Evolutionary conservation across 1,140 invertebrate species (phyloP).

Genomic region (Ostrea edulis): DNA sequence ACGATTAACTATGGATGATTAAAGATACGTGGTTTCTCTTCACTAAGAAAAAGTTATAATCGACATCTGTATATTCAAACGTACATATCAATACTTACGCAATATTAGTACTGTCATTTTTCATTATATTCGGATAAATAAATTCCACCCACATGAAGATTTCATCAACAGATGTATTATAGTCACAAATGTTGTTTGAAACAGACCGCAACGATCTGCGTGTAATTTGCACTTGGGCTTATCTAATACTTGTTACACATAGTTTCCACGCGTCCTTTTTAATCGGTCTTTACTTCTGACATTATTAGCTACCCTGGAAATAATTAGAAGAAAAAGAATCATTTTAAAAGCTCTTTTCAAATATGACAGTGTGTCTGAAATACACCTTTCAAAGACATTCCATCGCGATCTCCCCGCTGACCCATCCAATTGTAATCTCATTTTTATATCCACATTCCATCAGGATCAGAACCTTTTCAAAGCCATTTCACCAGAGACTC

Average conservation of each 20-base stretch:
- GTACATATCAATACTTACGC: not conserved
- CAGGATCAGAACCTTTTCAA: not conserved
- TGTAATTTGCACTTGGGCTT: not conserved
- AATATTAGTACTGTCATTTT: not conserved
- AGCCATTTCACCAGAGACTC: not conserved
- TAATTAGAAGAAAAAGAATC: constrained; percentile 14
- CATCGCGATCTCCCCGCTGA: not conserved
- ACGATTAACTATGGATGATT: too few species aligned
- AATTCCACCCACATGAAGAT: not conserved
- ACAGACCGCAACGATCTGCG: constrained; percentile 11
- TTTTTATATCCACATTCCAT: not conserved
- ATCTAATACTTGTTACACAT: not conserved
- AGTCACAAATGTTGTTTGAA: not conserved
- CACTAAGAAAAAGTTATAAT: not conserved
- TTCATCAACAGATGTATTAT: not conserved
- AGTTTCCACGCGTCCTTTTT: not conserved
- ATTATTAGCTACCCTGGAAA: not conserved
- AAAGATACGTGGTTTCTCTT: too few species aligned
- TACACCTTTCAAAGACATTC: constrained; percentile 31
- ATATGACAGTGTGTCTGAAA: not conserved
- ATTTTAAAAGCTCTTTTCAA: not conserved
- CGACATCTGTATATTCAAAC: not conserved
- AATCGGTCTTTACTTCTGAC: not conserved
- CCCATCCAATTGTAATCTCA: constrained; percentile 19
- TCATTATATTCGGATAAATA: not conserved